Conservation (phyloP, 2,888 invertebrate genomes). For the Syrista parreyssii region DNA sequence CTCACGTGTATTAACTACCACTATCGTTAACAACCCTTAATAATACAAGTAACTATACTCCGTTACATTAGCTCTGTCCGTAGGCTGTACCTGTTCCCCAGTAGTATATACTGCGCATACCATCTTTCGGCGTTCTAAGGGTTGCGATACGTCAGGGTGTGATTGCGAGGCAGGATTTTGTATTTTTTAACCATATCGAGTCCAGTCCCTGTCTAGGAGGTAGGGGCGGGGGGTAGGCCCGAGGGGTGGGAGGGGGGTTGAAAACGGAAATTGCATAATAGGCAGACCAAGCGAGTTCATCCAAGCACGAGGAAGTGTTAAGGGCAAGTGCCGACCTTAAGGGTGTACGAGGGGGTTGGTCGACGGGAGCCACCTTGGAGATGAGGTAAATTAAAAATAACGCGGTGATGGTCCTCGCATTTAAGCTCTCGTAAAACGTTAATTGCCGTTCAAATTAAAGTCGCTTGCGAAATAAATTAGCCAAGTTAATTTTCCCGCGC, state of each 20-base stretch:
- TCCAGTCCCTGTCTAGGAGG: too few relatives aligned
- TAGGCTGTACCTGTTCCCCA: neutral
- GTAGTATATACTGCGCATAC: neutral
- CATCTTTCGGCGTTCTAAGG: neutral
- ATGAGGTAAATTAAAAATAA: conserved; percentile 26
- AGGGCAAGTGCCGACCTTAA: neutral
- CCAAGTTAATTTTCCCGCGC: conserved; percentile 15
- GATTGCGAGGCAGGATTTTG: neutral
- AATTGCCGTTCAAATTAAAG: conserved; percentile 16
- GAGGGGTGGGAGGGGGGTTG: neutral
- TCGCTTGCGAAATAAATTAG: conserved; percentile 21
- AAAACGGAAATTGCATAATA: neutral
- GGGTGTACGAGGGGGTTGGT: neutral
- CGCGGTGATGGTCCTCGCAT: conserved; percentile 26
- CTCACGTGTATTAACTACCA: neutral
- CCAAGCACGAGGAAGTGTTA: neutral
- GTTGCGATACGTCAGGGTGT: neutral
- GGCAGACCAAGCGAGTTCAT: neutral
- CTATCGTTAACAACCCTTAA: neutral
- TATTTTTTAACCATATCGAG: neutral
- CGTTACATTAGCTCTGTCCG: neutral
- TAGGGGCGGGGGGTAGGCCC: too few relatives aligned
- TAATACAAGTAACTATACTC: neutral
- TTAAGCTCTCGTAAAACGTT: conserved; percentile 15
- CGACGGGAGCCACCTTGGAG: neutral